These are phyloP conservation scores for Drosophila tristis DNA, from an alignment of 1,140 invertebrate genomes.

Conservation along the genomic window DNA sequence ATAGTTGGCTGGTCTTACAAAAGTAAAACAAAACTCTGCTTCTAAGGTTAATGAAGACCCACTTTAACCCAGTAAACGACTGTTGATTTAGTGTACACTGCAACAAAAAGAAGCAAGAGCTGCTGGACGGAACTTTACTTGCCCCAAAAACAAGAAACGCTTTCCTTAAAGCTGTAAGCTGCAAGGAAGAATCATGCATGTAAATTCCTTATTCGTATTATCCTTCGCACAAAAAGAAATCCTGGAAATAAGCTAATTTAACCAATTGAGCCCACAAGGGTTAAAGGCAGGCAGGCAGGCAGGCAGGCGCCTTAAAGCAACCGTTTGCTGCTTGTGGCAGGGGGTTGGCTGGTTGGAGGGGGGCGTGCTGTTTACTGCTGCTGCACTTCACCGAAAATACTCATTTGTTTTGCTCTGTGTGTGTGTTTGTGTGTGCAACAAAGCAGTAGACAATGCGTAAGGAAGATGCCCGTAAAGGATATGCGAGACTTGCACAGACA, in stretches of 20 bases:
- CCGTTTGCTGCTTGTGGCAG: constrained; percentile 21
- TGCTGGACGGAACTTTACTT: no score
- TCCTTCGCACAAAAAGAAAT: not conserved
- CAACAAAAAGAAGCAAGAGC: not conserved
- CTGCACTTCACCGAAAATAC: constrained; percentile 41
- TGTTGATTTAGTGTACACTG: constrained; percentile 19
- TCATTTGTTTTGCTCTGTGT: constrained; percentile 55
- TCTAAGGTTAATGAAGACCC: constrained; percentile 24
- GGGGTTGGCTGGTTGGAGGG: not conserved
- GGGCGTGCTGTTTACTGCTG: no score
- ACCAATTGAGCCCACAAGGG: constrained; percentile 19
- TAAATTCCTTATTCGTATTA: not conserved
- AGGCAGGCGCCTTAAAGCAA: constrained; percentile 42
- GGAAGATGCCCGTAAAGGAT: constrained; percentile 75
- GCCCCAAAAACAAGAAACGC: not conserved
- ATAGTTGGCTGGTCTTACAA: constrained; percentile 46
- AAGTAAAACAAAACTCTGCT: constrained; percentile 36
- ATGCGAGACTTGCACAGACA: constrained; percentile 72
- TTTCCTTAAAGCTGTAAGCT: not conserved
- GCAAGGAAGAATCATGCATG: not conserved
- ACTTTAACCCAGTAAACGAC: constrained; percentile 1
- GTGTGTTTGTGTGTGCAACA: constrained; percentile 60
- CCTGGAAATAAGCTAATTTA: constrained; percentile 23
- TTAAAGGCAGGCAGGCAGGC: constrained; percentile 37
- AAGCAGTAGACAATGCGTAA: constrained; percentile 79